These are phyloP conservation scores for Chironomus tepperi DNA, from an alignment of 1,140 invertebrate genomes.

Conservation along the genomic window DNA sequence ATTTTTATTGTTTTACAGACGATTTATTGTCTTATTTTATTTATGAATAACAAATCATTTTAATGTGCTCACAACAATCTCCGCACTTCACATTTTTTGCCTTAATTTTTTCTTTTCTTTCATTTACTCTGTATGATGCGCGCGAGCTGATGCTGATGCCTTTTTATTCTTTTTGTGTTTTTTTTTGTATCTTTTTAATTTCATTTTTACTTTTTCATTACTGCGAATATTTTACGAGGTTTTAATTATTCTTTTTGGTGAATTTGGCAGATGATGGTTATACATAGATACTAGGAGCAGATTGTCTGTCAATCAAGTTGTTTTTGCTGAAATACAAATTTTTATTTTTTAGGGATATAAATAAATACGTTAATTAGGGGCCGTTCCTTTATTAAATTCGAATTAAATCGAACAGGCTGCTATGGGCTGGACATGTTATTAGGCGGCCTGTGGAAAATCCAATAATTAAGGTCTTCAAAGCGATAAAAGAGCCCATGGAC, in stretches of 20 bases:
- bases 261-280: no score
- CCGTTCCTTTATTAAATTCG: no score
- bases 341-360: no score
- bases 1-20: conserved; percentile 14
- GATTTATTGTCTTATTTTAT: conserved; percentile 17
- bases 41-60: conserved; percentile 24
- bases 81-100: not conserved
- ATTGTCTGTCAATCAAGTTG: no score
- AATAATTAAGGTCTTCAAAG: no score
- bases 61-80: conserved; percentile 12
- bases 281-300: no score
- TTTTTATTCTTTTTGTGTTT: not conserved
- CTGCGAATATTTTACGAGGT: not conserved
- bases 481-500: no score
- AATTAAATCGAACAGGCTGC: no score
- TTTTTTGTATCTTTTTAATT: not conserved
- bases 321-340: no score
- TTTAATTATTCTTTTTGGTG: not conserved
- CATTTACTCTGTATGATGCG: not conserved
- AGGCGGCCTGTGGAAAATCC: no score
- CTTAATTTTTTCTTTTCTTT: not conserved
- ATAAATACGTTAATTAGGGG: no score
- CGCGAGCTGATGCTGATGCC: not conserved
- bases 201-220: not conserved
- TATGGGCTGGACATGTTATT: no score